Evolutionary conservation across 2,888 invertebrate genomes (phyloP).

Genomic region (Malthinus flaveolus): DNA sequence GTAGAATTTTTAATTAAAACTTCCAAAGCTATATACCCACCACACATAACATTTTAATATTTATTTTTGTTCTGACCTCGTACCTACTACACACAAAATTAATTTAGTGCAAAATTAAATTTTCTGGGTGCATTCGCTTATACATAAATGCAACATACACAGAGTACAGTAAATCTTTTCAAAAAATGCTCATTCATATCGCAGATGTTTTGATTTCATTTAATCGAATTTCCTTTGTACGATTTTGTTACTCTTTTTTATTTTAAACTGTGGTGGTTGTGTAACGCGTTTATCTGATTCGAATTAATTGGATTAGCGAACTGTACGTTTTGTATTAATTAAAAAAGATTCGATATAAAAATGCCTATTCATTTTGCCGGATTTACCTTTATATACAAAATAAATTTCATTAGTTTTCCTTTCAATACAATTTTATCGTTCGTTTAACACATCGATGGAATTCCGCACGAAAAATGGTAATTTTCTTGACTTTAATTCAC

Average conservation of each 20-base stretch:
- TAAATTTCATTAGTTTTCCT: slow-evolving; percentile 6
- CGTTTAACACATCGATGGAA: neutral
- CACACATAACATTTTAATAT: neutral
- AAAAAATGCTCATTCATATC: slow-evolving; percentile 12
- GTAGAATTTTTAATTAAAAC: neutral
- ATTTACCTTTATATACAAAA: slow-evolving; percentile 14
- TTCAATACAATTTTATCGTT: slow-evolving; percentile 7
- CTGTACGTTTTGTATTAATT: slow-evolving; percentile 26
- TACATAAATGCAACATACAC: slow-evolving; percentile 15
- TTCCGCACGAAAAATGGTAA: slow-evolving; percentile 8
- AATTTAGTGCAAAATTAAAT: slow-evolving; percentile 28
- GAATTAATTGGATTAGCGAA: slow-evolving; percentile 27
- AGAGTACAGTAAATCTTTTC: neutral
- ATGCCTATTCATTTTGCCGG: slow-evolving; percentile 11
- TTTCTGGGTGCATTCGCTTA: slow-evolving; percentile 19
- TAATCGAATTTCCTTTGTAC: slow-evolving; percentile 27
- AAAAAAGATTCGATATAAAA: slow-evolving; percentile 25
- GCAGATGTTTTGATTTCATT: slow-evolving; percentile 28
- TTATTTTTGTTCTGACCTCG: slow-evolving; percentile 3
- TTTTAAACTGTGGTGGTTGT: slow-evolving; percentile 8
- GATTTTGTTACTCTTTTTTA: slow-evolving; percentile 14
- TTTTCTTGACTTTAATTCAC: neutral
- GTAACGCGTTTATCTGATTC: slow-evolving; percentile 25
- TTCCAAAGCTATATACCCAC: neutral
- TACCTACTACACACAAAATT: slow-evolving; percentile 19